A percentile compares a stretch with the other conserved stretches of the same genome.
These are phyloP conservation scores for Drosophila ananassae DNA, from an alignment of 1,140 invertebrate genomes.

Conservation along the genomic window DNA sequence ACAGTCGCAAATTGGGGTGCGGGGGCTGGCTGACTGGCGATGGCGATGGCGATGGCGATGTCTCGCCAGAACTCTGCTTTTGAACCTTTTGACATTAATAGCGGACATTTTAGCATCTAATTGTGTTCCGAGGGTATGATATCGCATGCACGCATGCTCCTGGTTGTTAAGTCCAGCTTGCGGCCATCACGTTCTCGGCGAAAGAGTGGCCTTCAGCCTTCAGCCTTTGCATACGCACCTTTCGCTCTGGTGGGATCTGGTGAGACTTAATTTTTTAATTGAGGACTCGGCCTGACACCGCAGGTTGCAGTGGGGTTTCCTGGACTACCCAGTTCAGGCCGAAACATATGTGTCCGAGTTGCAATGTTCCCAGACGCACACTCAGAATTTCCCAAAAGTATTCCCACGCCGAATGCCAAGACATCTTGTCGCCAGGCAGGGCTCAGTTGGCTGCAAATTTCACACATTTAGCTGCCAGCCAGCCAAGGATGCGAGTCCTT, in stretches of 20 bases:
- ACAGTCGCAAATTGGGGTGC: conserved; percentile 24
- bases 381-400: conserved; percentile 43
- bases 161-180: conserved; percentile 59
- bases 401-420: conserved; percentile 57
- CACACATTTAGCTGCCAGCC: conserved; percentile 49
- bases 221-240: conserved; percentile 25
- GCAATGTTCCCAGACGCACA: not conserved
- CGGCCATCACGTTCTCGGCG: conserved; percentile 63
- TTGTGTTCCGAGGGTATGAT: conserved; percentile 40
- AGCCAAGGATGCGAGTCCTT: conserved; percentile 36
- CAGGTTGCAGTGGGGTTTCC: not conserved
- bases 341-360: conserved; percentile 20
- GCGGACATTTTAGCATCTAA: conserved; percentile 55
- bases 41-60: not conserved
- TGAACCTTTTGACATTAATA: conserved; percentile 64
- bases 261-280: conserved; percentile 46
- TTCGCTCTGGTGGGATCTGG: conserved; percentile 16
- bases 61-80: conserved; percentile 30
- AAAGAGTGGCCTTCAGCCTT: conserved; percentile 17
- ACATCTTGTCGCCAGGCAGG: conserved; percentile 39
- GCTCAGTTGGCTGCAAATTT: conserved; percentile 39
- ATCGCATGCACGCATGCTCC: conserved; percentile 54
- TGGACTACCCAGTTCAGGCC: not conserved
- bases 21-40: conserved; percentile 16
- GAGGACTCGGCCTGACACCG: not conserved